phyloP scores from a whole-genome alignment of 2,888 invertebrate species.

The Acleris laterana region DNA sequence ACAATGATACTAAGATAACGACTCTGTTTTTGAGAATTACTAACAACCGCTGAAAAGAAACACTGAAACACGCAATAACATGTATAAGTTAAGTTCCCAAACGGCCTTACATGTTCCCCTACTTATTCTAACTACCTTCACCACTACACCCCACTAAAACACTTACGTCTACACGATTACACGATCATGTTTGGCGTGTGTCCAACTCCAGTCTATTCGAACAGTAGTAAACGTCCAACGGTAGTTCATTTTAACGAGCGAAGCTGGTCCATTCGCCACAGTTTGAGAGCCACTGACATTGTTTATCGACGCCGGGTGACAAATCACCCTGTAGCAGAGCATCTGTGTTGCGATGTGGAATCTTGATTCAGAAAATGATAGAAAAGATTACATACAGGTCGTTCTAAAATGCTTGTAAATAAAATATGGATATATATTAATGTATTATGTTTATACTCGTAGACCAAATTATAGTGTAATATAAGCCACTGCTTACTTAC shows the following conservation, averaged over 20 bases:
- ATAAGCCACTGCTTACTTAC: too few relatives aligned
- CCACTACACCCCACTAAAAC: slow-evolving; percentile 14
- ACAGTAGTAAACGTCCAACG: slow-evolving; percentile 24
- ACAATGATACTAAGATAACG: too few relatives aligned
- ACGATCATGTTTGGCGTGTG: slow-evolving; percentile 21
- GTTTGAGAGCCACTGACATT: slow-evolving; percentile 19
- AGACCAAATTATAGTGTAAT: too few relatives aligned
- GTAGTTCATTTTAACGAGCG: slow-evolving; percentile 24
- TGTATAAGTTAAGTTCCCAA: too few relatives aligned
- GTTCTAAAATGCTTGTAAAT: too few relatives aligned
- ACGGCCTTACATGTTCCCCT: too few relatives aligned
- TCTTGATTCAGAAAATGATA: not conserved
- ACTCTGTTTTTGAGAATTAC: too few relatives aligned
- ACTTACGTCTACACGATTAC: slow-evolving; percentile 20
- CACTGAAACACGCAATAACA: too few relatives aligned
- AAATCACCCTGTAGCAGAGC: not conserved
- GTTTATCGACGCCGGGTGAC: slow-evolving; percentile 18
- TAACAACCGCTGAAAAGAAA: too few relatives aligned
- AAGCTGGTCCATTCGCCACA: slow-evolving; percentile 11
- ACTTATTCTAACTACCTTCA: not conserved
- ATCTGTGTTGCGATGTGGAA: not conserved
- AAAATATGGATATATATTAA: too few relatives aligned
- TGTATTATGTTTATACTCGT: too few relatives aligned
- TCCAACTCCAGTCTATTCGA: slow-evolving; percentile 25
- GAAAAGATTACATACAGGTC: too few relatives aligned